Base-by-base conservation (phyloP, 2,888 invertebrate genomes). In the Lithosia quadra region DNA sequence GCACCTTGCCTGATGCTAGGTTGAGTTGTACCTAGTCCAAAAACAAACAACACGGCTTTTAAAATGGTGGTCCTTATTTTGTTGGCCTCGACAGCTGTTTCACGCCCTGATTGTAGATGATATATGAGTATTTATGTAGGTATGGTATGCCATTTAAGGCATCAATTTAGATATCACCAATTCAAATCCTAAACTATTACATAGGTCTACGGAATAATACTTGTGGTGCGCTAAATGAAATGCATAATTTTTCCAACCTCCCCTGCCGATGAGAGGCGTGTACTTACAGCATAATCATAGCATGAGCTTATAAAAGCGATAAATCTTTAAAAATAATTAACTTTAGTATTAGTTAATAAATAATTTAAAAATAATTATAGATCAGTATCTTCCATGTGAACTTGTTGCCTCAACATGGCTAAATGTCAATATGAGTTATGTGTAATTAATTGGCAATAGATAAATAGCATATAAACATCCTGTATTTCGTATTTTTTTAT, bases 251-350 rank as follows among this genome's bases (percentile, higher is more conserved):
- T 3, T 2, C 4, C 43, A 39, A 1, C 18, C 7, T 61, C 11
- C 24, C 8, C n/a, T n/a, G 22, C 24, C 24, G 22, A 39, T 43
- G 18, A 18, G 43, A 24, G 61, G 43, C 24, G 24, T 43, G 21
- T 33, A 33, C 8, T n/a, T 33, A 33, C 3, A 34, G 34, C 33
- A 21, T n/a, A n/a, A n/a, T n/a, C 13, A 24, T 18, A 22, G 34
- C 15, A 43, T 55, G 49, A 53, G 22, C 24, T 18, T 18, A 34
- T 15, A 58, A 49, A 58, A 53, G 28, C 33, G 18, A 67, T 67
- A 67, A 67, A 63, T 67, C 67, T 53, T 58, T n/a, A 22, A 58
- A 34, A 49, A 56, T 57, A 56, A 59, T 67, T 61, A 56, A 67
- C 67, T 11, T 67, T 33, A 57, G 57, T 33, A 39, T 57, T 39